Conservation (phyloP, 2,888 invertebrate genomes). For the Athrips mouffetella region DNA sequence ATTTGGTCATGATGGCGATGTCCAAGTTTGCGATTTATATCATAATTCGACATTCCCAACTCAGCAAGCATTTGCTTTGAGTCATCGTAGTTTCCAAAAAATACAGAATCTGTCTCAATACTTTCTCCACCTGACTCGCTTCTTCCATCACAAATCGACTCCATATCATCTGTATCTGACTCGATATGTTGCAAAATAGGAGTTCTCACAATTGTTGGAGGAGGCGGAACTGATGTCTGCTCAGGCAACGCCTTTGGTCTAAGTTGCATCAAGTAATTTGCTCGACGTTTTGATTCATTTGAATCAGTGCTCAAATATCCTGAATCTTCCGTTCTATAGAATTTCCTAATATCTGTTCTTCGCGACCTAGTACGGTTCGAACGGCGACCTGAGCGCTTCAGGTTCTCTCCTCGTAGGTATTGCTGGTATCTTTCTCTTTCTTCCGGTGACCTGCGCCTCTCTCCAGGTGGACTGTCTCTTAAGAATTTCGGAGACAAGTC, state of each 20-base stretch:
- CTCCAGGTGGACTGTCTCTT: slow-evolving; percentile 55
- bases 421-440: slow-evolving; percentile 59
- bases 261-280: slow-evolving; percentile 66
- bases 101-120: slow-evolving; percentile 91
- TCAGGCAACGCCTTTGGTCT: slow-evolving; percentile 52
- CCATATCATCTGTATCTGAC: slow-evolving; percentile 85
- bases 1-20: slow-evolving; percentile 59
- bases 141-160: slow-evolving; percentile 86
- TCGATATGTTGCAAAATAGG: slow-evolving; percentile 53
- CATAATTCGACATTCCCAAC: slow-evolving; percentile 50
- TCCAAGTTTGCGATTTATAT: slow-evolving; percentile 40
- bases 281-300: slow-evolving; percentile 77
- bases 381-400: slow-evolving; percentile 60
- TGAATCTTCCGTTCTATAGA: slow-evolving; percentile 82
- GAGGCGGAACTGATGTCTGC: slow-evolving; percentile 34
- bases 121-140: slow-evolving; percentile 93
- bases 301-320: slow-evolving; percentile 93
- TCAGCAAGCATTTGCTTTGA: slow-evolving; percentile 64
- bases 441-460: slow-evolving; percentile 49
- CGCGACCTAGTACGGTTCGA: slow-evolving; percentile 62
- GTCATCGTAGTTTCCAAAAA: slow-evolving; percentile 84
- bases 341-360: slow-evolving; percentile 60
- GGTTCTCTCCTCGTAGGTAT: slow-evolving; percentile 52
- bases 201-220: slow-evolving; percentile 41
- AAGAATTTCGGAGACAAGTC: slow-evolving; percentile 50